Conservation (phyloP, 2,113 vertebrate genomes). For the Circaetus cinerascens region DNA sequence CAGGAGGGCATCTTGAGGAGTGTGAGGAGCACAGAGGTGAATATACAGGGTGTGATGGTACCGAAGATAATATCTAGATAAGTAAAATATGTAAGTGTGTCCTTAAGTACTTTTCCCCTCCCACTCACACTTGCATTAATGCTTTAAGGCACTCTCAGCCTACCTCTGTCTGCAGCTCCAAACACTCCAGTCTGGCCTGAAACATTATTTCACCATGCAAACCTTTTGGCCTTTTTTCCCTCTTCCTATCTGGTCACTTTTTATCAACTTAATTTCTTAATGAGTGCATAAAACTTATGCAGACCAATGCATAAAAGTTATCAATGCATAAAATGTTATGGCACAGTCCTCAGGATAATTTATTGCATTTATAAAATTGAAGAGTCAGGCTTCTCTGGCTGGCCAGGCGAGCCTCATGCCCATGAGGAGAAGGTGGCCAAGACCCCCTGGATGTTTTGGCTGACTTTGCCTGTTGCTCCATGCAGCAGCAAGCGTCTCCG, state of each 20-base stretch:
- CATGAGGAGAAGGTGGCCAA: background rate
- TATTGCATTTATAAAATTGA: slow-evolving; percentile 30
- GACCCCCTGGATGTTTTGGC: background rate
- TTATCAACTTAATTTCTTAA: slow-evolving; percentile 63
- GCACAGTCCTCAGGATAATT: slow-evolving; percentile 3
- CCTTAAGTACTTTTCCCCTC: background rate
- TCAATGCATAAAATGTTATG: slow-evolving; percentile 36
- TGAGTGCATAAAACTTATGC: slow-evolving; percentile 54
- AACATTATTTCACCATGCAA: slow-evolving; percentile 23
- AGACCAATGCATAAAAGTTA: slow-evolving; percentile 52
- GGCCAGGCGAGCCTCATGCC: background rate
- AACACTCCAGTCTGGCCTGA: background rate
- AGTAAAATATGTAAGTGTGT: background rate
- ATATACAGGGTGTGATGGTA: fast-evolving
- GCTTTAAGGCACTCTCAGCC: background rate
- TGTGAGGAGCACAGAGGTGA: background rate
- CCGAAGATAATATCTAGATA: background rate
- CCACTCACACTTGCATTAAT: background rate
- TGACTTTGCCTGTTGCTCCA: background rate
- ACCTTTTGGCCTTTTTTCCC: slow-evolving; percentile 4
- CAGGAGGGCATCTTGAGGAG: background rate
- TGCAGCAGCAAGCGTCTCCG: fast-evolving
- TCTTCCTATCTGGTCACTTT: slow-evolving; percentile 26
- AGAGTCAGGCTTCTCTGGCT: background rate
- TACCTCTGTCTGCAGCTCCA: background rate